Evolutionary conservation across 2,888 invertebrate species (phyloP), one percentile per base, ranked within the genome.

Genomic region (Ecdyonurus torrentis): DNA sequence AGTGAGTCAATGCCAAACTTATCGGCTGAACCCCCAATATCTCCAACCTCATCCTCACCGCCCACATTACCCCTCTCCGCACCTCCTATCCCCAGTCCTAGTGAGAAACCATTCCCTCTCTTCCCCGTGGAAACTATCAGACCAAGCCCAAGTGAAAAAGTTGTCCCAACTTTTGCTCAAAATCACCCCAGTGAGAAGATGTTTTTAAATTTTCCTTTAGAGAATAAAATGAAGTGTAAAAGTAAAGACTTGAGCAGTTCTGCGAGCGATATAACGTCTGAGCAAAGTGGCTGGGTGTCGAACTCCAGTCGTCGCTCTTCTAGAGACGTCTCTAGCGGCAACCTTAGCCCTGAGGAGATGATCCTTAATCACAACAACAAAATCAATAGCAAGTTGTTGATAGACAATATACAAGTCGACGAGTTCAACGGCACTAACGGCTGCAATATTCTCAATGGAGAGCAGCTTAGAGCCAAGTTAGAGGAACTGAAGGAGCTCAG

Each of bases 221-320:
- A n/a, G n/a, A n/a, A 15, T 37, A 37, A 37, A 37, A 37, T 37
- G 5, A 37, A 37, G 15, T 5, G 7, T 37, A 55, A 55, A 22
- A 55, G n/a, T 5, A 7, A 18, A 22, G 19, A 55, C 7, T n/a
- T 55, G 19, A 55, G 55, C n/a, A 10, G 7, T 5, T 55, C 73
- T 1, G 72, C 70, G 23, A 71, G 71, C 64, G 72, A 74, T 63
- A 75, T 86, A 65, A 77, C 80, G 2, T 90, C 89, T 69, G 91
- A 91, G 73, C 87, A 89, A 74, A 90, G 90, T 70, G 91, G 91
- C 1, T 91, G 91, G 90, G 89, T 91, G 0, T 89, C 89, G 25
- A 90, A 79, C 75, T 74, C 76, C 74, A 77, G 79, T 76, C 75
- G 78, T 74, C 75, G 79, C 74, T 71, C 79, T 74, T 73, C 80